Percentiles rank a stretch among this genome's conserved stretches.
Conservation (phyloP, 2,113 vertebrate genomes). For the Cyanoramphus novaezelandiae region DNA sequence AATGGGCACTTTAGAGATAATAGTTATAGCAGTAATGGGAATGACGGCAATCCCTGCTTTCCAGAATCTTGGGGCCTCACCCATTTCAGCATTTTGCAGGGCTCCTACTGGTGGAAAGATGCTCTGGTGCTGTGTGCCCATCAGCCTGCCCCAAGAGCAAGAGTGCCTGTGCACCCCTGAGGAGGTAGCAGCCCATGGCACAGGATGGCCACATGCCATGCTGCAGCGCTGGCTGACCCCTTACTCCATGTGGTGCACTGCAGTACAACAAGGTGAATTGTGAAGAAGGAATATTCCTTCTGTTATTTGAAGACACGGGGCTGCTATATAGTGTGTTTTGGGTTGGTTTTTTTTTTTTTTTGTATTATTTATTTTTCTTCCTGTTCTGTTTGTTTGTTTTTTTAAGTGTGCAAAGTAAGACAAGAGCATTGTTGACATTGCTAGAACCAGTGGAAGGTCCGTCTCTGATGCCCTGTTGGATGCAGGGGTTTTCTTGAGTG, state of each 20-base stretch:
- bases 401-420: background rate
- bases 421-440: background rate
- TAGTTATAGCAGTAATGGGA: background rate
- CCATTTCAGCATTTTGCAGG: background rate
- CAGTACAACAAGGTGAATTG: background rate
- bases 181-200: background rate
- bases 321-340: background rate
- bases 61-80: too few relatives aligned
- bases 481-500: background rate
- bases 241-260: accelerated
- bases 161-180: background rate
- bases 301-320: background rate
- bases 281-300: background rate
- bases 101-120: too few relatives aligned
- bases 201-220: accelerated
- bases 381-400: background rate
- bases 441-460: background rate
- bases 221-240: background rate
- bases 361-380: background rate
- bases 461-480: accelerated
- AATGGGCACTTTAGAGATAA: background rate
- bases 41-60: too few relatives aligned
- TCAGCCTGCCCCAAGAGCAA: background rate
- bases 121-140: background rate
- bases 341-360: background rate